Conservation (phyloP, 2,888 invertebrate genomes). For the Bhutanitis thaidina region DNA sequence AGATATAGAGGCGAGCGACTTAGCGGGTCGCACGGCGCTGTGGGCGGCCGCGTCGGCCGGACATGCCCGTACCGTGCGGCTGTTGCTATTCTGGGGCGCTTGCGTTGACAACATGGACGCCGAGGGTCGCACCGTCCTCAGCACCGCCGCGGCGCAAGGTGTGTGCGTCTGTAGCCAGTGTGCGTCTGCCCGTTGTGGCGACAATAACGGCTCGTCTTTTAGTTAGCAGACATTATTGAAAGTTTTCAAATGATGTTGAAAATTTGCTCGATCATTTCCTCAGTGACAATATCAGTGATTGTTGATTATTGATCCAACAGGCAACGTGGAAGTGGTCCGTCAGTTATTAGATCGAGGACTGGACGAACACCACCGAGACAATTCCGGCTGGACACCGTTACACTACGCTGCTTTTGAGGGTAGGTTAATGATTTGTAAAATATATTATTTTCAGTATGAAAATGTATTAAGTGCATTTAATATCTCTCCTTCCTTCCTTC, state of each 20-base stretch:
- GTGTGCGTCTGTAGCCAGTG: no score
- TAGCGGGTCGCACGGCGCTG: slow-evolving; percentile 89
- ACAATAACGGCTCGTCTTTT: no score
- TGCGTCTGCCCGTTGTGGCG: no score
- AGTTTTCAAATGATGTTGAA: no score
- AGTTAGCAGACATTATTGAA: no score
- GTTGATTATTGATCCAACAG: slow-evolving; percentile 36
- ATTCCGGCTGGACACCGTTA: slow-evolving; percentile 97
- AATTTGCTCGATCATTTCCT: no score
- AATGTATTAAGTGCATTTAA: no score
- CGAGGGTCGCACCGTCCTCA: slow-evolving; percentile 94
- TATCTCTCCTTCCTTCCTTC: no score
- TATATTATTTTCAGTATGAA: no score
- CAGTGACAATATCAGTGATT: background rate
- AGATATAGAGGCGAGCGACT: slow-evolving; percentile 93
- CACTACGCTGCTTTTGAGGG: slow-evolving; percentile 98
- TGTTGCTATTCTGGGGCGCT: slow-evolving; percentile 96
- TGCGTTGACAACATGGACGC: slow-evolving; percentile 96
- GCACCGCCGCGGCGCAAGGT: slow-evolving; percentile 92
- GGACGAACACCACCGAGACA: slow-evolving; percentile 93
- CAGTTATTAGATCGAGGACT: slow-evolving; percentile 92
- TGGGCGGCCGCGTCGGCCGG: slow-evolving; percentile 97
- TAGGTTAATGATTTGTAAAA: slow-evolving; percentile 18
- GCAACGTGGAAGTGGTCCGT: slow-evolving; percentile 92
- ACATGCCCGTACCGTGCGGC: slow-evolving; percentile 90